phyloP scores from a whole-genome alignment of 92 coral and sea anemone species.

The Palythoa grandis region DNA sequence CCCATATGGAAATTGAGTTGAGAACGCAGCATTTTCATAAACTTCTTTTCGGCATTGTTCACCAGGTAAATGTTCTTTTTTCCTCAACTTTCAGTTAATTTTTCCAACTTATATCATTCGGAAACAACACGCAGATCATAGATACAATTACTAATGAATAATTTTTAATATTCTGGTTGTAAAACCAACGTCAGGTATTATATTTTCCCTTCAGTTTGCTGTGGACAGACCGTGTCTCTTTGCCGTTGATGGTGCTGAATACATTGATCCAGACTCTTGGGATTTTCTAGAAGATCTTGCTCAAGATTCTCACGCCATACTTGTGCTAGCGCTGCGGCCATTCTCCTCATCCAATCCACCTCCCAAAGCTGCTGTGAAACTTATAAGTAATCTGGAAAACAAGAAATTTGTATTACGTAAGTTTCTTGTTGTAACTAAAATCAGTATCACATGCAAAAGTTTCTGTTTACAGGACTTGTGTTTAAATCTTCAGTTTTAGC shows the following conservation, averaged over 20 bases:
- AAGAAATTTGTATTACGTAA: constrained; percentile 79
- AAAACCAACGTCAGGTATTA: too few species aligned
- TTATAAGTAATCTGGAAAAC: constrained; percentile 64
- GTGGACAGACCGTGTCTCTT: constrained; percentile 91
- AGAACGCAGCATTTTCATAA: constrained; percentile 85
- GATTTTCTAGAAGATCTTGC: constrained; percentile 92
- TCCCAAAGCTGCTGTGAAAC: constrained; percentile 77
- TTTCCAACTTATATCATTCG: too few species aligned
- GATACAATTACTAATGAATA: too few species aligned
- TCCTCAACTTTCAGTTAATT: too few species aligned
- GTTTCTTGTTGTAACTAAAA: constrained; percentile 1
- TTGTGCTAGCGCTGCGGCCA: constrained; percentile 87
- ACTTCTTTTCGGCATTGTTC: constrained; percentile 94
- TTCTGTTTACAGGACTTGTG: too few species aligned
- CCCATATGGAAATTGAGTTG: constrained; percentile 80
- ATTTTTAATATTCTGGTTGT: too few species aligned
- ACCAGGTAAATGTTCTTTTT: constrained; percentile 65
- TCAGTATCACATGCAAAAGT: too few species aligned
- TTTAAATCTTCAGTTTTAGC: too few species aligned
- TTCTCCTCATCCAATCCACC: constrained; percentile 91
- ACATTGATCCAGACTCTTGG: constrained; percentile 96
- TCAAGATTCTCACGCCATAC: constrained; percentile 93
- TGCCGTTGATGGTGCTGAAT: constrained; percentile 93
- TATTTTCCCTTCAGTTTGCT: constrained; percentile 68
- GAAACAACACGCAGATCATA: too few species aligned